phyloP scores from a whole-genome alignment of 2,797 vertebrate species.

The Squalus acanthias region DNA sequence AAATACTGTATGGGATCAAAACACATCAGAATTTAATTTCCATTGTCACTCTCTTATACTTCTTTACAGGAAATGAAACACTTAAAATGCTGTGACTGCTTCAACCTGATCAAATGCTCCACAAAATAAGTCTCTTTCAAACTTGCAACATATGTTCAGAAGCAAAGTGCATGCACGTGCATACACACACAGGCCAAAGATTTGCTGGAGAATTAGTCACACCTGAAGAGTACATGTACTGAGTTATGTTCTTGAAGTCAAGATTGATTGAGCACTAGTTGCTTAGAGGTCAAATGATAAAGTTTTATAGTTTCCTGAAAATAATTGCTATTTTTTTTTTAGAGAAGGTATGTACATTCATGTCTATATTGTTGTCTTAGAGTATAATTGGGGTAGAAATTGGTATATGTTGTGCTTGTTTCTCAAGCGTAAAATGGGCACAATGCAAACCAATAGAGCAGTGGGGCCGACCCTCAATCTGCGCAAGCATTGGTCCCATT shows the following conservation, averaged over 20 bases:
- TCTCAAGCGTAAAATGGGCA: neutral
- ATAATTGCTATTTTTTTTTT: neutral
- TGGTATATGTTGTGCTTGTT: neutral
- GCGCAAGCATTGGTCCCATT: neutral
- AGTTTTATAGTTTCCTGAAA: slow-evolving; percentile 32
- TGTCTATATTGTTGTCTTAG: neutral
- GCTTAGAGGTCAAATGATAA: slow-evolving; percentile 11
- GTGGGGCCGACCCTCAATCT: neutral
- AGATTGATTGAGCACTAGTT: neutral
- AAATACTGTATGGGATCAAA: slow-evolving; percentile 38
- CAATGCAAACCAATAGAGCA: neutral
- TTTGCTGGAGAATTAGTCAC: slow-evolving; percentile 13
- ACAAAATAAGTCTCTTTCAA: slow-evolving; percentile 49
- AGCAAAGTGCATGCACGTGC: neutral
- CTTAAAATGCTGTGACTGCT: slow-evolving; percentile 52
- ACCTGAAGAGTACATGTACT: neutral
- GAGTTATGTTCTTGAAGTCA: slow-evolving; percentile 2
- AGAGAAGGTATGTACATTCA: neutral
- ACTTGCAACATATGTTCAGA: slow-evolving; percentile 54
- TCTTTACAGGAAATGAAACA: slow-evolving; percentile 72
- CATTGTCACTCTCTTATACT: slow-evolving; percentile 44
- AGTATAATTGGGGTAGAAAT: neutral
- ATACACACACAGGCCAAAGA: slow-evolving; percentile 17
- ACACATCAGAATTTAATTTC: slow-evolving; percentile 45
- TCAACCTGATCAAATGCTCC: slow-evolving; percentile 49